Base-by-base conservation (phyloP, 2,797 vertebrate genomes). In the Paramormyrops hopkinsi region DNA sequence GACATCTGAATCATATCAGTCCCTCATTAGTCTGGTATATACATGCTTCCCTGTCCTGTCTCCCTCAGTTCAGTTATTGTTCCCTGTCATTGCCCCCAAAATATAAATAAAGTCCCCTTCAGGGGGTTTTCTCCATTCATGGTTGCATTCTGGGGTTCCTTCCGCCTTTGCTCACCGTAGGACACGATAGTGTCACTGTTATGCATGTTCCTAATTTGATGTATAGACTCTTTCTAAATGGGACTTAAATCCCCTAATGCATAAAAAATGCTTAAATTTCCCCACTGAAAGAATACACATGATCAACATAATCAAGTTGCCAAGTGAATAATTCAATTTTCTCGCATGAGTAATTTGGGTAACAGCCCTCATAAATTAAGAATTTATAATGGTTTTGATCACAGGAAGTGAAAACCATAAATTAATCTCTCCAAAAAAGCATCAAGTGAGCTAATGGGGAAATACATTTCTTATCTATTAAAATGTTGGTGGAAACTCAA, bases 371-470 rank as follows among this genome's bases (percentile, higher is more conserved):
- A 86, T 22, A 86, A 86, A 22, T 86, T 51, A 53, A 51, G 25
- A 51, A 51, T 41, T 25, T 79, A 79, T 79, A 87, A 59, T 87
- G 51, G 33, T 87, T 53, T 51, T 53, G 46, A 51, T 51, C 48
- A 29, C 25, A 53, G 83, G 83, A 85, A 51, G 44, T 33, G 85
- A 87, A 87, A 33, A 87, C 85, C 51, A 44, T 37, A 54, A 51
- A 87, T 87, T 17, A 37, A 54, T 53, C 51, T 87, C n/a, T 54
- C 85, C 65, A 76, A 41, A 76, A 76, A 56, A 86, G 46, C 48
- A 85, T 85, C 41, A 86, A 33, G 83, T 48, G 22, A 33, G 48
- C 19, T 86, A 22, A 53, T 50, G 46, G n/a, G 83, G 22, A 50
- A 51, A 53, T 48, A 29, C 50, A 86, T 29, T 86, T 86, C 50